Percentiles rank a stretch among this genome's conserved stretches.
Evolutionary conservation across 35 echinoderm and acorn worm genomes (phyloP).

Genomic region (Strongylocentrotus purpuratus): DNA sequence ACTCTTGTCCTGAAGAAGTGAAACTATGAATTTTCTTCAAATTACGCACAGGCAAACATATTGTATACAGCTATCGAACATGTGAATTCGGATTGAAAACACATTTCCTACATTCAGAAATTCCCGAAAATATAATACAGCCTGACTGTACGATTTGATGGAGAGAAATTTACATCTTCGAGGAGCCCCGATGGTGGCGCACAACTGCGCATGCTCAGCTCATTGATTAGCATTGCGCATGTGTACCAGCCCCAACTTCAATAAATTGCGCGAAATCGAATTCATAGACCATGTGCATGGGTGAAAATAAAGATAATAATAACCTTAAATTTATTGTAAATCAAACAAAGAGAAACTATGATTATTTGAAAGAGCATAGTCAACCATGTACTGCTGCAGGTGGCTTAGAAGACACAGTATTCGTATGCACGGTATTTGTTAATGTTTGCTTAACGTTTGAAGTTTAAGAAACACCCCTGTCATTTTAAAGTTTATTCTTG

Average conservation of each 20-base stretch:
- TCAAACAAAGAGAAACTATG: background rate
- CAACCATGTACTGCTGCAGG: background rate
- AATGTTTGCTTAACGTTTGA: too few species aligned
- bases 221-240: slow-evolving; percentile 11
- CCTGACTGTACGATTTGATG: background rate
- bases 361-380: background rate
- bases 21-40: background rate
- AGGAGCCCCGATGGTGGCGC: slow-evolving; percentile 31
- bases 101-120: background rate
- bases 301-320: background rate
- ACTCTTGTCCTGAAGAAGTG: background rate
- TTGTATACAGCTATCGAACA: background rate
- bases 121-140: background rate
- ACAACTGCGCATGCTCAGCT: slow-evolving; percentile 46
- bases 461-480: too few species aligned
- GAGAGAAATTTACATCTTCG: background rate
- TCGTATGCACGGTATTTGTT: background rate
- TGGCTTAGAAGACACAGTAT: background rate
- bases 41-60: background rate
- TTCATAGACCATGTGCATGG: background rate
- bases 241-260: background rate
- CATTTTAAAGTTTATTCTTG: too few species aligned
- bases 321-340: background rate
- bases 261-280: slow-evolving; percentile 48
- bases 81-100: background rate